Evolutionary conservation across 2,797 vertebrate species (phyloP).

Genomic region (Alauda arvensis): DNA sequence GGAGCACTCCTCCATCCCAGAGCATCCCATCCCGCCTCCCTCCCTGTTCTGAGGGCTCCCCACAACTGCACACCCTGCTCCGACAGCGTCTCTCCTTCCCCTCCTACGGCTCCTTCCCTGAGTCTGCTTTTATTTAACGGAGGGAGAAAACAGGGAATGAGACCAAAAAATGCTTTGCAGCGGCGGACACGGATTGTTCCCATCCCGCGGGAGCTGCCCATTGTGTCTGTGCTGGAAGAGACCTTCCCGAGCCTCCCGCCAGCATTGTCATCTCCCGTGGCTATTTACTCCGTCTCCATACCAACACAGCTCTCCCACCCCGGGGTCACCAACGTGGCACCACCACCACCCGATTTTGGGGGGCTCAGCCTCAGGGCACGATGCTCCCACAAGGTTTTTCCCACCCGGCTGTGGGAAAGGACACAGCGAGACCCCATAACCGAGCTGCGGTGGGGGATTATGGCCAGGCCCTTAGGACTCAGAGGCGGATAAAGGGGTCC

Average conservation of each 20-base stretch:
- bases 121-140: not conserved
- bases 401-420: not conserved
- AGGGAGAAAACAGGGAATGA: not conserved
- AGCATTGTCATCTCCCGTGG: not conserved
- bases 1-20: not conserved
- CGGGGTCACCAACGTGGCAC: not conserved
- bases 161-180: not conserved
- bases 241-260: not conserved
- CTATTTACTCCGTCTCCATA: not conserved
- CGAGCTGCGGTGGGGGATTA: accelerated
- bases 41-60: not conserved
- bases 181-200: not conserved
- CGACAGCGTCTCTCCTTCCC: not conserved
- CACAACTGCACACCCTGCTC: accelerated
- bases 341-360: accelerated
- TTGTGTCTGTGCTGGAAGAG: not conserved
- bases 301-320: not conserved
- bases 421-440: accelerated
- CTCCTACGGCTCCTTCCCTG: not conserved
- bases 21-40: accelerated
- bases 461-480: accelerated
- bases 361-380: not conserved
- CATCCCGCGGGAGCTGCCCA: not conserved
- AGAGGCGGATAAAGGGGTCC: accelerated
- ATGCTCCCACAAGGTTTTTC: not conserved